These are phyloP conservation scores for Temnothorax unifasciatus DNA, from an alignment of 2,888 invertebrate genomes.

Conservation along the genomic window DNA sequence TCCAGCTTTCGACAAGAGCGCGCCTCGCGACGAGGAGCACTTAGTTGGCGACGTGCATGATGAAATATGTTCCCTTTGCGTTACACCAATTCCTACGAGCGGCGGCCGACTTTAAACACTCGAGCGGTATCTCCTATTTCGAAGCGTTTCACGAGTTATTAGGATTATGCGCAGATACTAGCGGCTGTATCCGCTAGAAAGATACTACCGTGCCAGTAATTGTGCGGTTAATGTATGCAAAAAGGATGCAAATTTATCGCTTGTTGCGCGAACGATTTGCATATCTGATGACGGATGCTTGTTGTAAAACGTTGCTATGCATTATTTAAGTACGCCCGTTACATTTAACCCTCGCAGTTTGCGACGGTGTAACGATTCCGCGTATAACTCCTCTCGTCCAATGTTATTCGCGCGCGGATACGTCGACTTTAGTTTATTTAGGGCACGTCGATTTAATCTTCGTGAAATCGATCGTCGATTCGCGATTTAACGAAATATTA, in stretches of 20 bases:
- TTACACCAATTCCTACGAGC: constrained; percentile 31
- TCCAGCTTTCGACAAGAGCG: constrained; percentile 58
- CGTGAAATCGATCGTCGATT: constrained; percentile 27
- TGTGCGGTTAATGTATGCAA: constrained; percentile 57
- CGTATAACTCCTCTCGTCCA: constrained; percentile 18
- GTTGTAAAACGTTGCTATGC: constrained; percentile 56
- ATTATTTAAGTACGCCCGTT: constrained; percentile 53
- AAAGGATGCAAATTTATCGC: constrained; percentile 60
- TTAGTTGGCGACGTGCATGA: constrained; percentile 59
- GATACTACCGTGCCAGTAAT: constrained; percentile 58
- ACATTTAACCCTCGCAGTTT: constrained; percentile 50
- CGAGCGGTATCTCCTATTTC: constrained; percentile 33
- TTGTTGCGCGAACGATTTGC: constrained; percentile 57
- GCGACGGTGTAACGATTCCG: constrained; percentile 20
- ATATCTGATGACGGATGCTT: constrained; percentile 58
- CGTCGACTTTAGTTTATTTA: constrained; percentile 41
- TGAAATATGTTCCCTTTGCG: constrained; percentile 48
- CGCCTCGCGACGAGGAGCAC: constrained; percentile 58
- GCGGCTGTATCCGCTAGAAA: constrained; percentile 47
- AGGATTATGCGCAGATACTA: constrained; percentile 47
- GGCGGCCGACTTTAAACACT: constrained; percentile 46
- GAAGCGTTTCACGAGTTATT: constrained; percentile 54
- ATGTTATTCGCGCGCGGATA: constrained; percentile 23
- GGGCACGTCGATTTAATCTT: constrained; percentile 44
- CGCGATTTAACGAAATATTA: constrained; percentile 30